These are phyloP conservation scores for Margarornis squamiger DNA, from an alignment of 2,797 vertebrate species.

Conservation along the genomic window DNA sequence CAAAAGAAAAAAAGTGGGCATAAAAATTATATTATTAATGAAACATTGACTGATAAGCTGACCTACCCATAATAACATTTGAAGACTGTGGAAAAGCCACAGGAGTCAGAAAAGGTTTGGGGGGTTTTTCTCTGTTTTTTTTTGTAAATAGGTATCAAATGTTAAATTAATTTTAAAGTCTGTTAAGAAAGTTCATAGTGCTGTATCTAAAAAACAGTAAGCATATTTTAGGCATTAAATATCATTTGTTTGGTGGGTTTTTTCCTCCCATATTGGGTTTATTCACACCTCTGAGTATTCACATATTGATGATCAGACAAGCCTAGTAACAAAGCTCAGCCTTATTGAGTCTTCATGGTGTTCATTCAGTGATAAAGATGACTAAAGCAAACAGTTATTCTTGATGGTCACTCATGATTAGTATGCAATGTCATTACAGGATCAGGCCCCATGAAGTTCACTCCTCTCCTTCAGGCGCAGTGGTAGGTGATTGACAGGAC, in stretches of 20 bases:
- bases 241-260: not conserved
- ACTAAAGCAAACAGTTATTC: not conserved
- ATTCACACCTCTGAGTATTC: not conserved
- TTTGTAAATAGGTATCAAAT: not conserved
- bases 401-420: not conserved
- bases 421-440: not conserved
- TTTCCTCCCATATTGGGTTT: not conserved
- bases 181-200: not conserved
- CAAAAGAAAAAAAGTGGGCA: not conserved
- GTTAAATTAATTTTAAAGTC: not conserved
- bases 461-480: not conserved
- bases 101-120: not conserved
- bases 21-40: not conserved
- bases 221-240: not conserved
- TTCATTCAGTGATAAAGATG: not conserved
- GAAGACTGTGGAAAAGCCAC: not conserved
- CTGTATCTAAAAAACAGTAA: not conserved
- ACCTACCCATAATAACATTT: not conserved
- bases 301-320: conserved; percentile 1
- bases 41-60: not conserved
- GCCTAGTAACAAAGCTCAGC: not conserved
- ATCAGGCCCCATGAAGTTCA: not conserved
- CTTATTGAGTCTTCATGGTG: not conserved
- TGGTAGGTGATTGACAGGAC: not conserved
- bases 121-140: not conserved